Conservation (phyloP, 2,797 vertebrate genomes). For the Poeciliopsis infans region DNA sequence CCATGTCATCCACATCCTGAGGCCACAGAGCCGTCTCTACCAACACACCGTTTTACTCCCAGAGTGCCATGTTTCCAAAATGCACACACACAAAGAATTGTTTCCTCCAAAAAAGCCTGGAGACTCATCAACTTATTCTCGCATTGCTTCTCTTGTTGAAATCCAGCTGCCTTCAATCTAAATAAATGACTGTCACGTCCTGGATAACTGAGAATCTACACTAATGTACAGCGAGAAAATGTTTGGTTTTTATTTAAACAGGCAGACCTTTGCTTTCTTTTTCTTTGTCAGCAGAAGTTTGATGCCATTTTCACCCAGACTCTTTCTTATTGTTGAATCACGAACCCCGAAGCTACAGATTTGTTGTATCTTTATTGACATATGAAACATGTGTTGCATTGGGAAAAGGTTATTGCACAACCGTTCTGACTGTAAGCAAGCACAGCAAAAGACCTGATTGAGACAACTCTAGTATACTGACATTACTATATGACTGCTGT, state of each 20-base stretch:
- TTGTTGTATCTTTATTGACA: background rate
- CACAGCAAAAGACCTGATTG: background rate
- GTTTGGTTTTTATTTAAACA: too few species aligned
- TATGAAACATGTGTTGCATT: background rate
- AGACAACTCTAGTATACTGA: background rate
- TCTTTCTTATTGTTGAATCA: too few species aligned
- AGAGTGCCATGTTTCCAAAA: background rate
- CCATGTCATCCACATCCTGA: background rate
- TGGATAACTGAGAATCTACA: background rate
- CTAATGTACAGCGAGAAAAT: background rate
- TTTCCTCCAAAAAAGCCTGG: background rate
- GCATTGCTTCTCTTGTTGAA: background rate
- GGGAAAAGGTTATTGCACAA: background rate
- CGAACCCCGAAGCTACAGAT: too few species aligned
- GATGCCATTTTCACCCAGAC: too few species aligned
- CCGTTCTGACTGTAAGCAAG: background rate
- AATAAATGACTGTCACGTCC: background rate
- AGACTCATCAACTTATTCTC: background rate
- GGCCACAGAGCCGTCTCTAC: background rate
- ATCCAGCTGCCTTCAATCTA: background rate
- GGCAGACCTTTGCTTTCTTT: background rate
- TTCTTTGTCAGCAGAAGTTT: background rate
- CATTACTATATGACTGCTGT: background rate
- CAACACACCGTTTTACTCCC: background rate
- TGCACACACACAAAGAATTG: background rate